Conservation (phyloP, 2,113 vertebrate species). For the Amazona guildingii region DNA sequence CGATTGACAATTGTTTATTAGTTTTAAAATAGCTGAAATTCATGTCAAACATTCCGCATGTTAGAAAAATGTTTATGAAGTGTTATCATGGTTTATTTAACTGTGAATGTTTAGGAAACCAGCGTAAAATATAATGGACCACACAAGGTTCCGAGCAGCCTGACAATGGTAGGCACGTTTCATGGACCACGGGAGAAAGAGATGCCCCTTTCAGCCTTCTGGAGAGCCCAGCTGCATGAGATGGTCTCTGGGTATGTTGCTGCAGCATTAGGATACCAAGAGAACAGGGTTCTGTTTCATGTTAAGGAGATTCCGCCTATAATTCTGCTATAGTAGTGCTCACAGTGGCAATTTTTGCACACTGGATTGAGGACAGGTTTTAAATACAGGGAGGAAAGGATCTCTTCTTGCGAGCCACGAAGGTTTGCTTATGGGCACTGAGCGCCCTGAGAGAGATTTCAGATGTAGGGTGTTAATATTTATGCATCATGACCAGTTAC, state of each 20-base stretch:
- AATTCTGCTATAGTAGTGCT: not conserved
- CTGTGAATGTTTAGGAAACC: constrained; percentile 72
- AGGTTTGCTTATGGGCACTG: not conserved
- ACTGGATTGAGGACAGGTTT: not conserved
- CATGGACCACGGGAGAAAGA: not conserved
- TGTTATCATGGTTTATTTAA: constrained; percentile 85
- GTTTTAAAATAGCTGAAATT: constrained; percentile 88
- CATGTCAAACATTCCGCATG: constrained; percentile 83
- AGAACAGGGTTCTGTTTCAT: not conserved
- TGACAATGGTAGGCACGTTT: not conserved
- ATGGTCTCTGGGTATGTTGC: not conserved
- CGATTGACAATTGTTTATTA: constrained; percentile 93
- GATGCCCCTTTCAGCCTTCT: not conserved
- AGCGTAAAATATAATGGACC: constrained; percentile 77
- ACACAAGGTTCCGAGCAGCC: constrained; percentile 78
- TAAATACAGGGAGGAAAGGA: not conserved
- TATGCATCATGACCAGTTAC: not conserved
- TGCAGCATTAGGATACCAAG: not conserved
- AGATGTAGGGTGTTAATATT: not conserved
- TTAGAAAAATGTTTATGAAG: constrained; percentile 85
- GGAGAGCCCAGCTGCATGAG: not conserved
- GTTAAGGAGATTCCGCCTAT: not conserved
- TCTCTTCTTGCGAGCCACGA: not conserved
- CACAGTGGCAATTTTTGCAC: not conserved
- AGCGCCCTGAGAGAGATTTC: not conserved